Conservation (phyloP, 2,113 vertebrate species). For the Elanoides forficatus region DNA sequence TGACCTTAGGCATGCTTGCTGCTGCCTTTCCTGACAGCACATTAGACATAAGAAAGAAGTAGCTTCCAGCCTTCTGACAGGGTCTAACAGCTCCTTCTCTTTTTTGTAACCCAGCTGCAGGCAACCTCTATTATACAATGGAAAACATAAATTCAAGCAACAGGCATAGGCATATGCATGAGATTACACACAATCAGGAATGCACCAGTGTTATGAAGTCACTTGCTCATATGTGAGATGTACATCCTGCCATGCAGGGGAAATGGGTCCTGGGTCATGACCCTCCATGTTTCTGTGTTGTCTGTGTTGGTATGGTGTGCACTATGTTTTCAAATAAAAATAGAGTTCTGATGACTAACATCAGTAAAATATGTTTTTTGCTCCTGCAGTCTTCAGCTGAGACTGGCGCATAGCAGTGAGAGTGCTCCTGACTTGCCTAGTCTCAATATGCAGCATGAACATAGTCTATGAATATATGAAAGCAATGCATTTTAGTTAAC, state of each 20-base stretch:
- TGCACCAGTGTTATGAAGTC: accelerated
- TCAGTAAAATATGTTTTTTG: neutral
- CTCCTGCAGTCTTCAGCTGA: neutral
- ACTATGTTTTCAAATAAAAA: neutral
- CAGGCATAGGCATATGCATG: neutral
- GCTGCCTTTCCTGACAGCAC: neutral
- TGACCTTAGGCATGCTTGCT: neutral
- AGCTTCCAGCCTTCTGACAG: neutral
- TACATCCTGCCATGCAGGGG: neutral
- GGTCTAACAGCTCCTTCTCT: neutral
- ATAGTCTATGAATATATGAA: neutral
- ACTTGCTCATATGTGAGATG: neutral
- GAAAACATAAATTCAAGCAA: neutral
- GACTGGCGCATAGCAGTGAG: neutral
- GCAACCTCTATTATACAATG: neutral
- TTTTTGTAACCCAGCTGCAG: neutral
- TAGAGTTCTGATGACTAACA: neutral
- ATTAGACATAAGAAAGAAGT: neutral
- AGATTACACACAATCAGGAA: neutral
- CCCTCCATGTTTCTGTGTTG: accelerated
- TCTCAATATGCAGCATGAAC: neutral
- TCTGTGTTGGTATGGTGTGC: neutral
- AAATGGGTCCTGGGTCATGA: neutral
- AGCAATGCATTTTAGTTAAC: neutral
- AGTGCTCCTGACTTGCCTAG: neutral